phyloP scores from a whole-genome alignment of 2,113 vertebrate species.

The Oceanodroma tethys region DNA sequence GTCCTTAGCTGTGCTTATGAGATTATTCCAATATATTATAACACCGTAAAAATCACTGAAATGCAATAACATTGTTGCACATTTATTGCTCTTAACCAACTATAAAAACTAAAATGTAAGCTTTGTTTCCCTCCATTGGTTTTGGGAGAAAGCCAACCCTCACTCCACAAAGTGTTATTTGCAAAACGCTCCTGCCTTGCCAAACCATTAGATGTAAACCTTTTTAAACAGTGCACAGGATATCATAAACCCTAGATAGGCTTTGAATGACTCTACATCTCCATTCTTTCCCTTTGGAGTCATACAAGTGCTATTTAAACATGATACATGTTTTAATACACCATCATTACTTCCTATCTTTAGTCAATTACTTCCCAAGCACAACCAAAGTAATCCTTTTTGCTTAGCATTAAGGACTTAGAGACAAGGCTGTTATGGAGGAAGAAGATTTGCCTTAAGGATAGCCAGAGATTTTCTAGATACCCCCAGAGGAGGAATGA shows the following conservation, averaged over 20 bases:
- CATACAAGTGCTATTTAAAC: constrained; percentile 38
- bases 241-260: background rate
- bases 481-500: background rate
- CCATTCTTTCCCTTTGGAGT: constrained; percentile 17
- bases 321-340: constrained; percentile 32
- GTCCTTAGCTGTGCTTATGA: background rate
- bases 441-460: background rate
- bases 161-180: constrained; percentile 26
- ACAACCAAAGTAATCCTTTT: background rate
- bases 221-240: constrained; percentile 21
- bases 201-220: constrained; percentile 46
- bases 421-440: background rate
- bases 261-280: constrained; percentile 7
- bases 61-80: background rate
- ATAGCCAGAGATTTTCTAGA: background rate
- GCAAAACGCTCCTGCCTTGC: constrained; percentile 8
- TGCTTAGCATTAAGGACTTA: background rate
- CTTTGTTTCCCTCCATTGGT: background rate
- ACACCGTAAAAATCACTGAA: constrained; percentile 6
- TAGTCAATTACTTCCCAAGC: constrained; percentile 32
- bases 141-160: constrained; percentile 44
- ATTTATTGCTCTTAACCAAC: constrained; percentile 26
- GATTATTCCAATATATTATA: background rate
- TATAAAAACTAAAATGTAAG: background rate
- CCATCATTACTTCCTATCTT: background rate